A percentile compares a stretch with the other conserved stretches of the same genome.
Conservation (phyloP, 1,140 invertebrate genomes). For the Caenorhabditis remanei region DNA sequence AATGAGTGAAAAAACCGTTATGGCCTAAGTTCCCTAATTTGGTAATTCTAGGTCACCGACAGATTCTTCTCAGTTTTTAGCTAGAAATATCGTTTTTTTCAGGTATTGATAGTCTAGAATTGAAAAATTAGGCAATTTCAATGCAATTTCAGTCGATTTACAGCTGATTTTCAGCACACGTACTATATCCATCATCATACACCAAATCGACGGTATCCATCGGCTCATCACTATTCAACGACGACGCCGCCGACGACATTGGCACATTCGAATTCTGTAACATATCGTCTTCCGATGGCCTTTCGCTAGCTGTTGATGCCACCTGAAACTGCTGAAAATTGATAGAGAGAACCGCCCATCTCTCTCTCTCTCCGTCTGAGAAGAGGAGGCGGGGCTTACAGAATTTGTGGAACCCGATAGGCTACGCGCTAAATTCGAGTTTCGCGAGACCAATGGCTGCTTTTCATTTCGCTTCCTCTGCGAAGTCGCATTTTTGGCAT, state of each 20-base stretch:
- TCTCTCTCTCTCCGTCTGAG: too few relatives aligned
- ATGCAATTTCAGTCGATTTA: too few relatives aligned
- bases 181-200: conserved; percentile 13
- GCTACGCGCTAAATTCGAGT: conserved; percentile 32
- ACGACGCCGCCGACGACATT: background rate
- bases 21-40: too few relatives aligned
- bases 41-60: too few relatives aligned
- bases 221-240: background rate
- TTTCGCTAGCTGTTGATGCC: background rate
- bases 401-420: conserved; percentile 40
- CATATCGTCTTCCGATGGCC: background rate
- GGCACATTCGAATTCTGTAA: background rate
- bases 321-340: background rate
- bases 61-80: too few relatives aligned
- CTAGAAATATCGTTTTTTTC: too few relatives aligned
- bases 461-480: conserved; percentile 35
- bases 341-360: background rate
- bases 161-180: background rate
- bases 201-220: background rate
- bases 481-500: background rate
- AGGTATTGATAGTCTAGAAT: too few relatives aligned
- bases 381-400: background rate
- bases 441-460: conserved; percentile 27
- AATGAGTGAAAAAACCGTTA: too few relatives aligned
- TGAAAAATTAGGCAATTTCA: too few relatives aligned